These are phyloP conservation scores for Prionchulus punctatus DNA, from an alignment of 2,888 invertebrate genomes.

Conservation along the genomic window DNA sequence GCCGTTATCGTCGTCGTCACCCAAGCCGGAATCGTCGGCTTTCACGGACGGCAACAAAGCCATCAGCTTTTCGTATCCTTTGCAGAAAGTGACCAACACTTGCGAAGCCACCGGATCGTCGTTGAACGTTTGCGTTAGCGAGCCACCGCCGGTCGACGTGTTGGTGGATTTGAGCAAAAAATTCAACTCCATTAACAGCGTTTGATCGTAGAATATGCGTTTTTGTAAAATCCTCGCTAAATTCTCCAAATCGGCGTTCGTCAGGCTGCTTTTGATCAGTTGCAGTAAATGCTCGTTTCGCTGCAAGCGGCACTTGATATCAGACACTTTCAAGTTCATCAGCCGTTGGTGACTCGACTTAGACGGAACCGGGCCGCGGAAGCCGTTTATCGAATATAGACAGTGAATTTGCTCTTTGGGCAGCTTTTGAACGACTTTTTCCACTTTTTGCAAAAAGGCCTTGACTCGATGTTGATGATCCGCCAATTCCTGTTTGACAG, in stretches of 20 bases:
- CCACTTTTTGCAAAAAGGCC: conserved; percentile 26
- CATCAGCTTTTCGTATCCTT: conserved; percentile 15
- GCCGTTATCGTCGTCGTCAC: background rate
- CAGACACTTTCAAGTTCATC: conserved; percentile 31
- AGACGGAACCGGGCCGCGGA: conserved; percentile 18
- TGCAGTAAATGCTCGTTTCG: conserved; percentile 32
- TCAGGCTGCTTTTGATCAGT: conserved; percentile 28
- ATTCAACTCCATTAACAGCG: conserved; percentile 28
- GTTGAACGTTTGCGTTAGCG: too few relatives aligned
- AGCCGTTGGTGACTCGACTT: conserved; percentile 33
- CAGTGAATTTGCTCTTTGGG: background rate
- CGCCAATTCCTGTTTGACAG: conserved; percentile 31
- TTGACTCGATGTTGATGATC: conserved; percentile 29
- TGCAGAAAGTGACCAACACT: conserved; percentile 22
- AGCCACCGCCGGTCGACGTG: conserved; percentile 15
- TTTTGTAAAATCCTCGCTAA: conserved; percentile 30
- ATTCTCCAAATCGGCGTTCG: conserved; percentile 29
- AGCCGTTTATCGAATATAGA: background rate
- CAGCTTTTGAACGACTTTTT: conserved; percentile 25
- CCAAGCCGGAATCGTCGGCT: background rate
- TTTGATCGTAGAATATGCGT: conserved; percentile 32
- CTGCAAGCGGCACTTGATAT: conserved; percentile 33
- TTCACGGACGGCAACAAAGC: background rate
- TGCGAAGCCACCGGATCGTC: conserved; percentile 24
- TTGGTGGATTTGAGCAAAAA: conserved; percentile 11